phyloP scores from a whole-genome alignment of 2,113 vertebrate genomes.

The Probosciger aterrimus region DNA sequence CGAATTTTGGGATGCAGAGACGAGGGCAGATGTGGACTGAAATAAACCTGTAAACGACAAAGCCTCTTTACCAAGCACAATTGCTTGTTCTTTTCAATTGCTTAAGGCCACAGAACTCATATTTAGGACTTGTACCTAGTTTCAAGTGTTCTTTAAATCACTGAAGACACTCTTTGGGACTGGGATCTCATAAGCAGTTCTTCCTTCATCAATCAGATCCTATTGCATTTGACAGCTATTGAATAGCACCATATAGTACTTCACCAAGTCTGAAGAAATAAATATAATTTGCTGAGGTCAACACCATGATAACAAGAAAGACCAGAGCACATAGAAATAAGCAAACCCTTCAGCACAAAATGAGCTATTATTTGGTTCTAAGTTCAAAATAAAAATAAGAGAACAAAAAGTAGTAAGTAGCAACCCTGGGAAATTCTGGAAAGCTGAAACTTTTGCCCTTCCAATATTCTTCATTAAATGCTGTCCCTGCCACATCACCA shows the following conservation, averaged over 20 bases:
- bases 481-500: not conserved
- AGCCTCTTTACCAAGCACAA: not conserved
- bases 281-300: slow-evolving; percentile 6
- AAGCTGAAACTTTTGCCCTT: not conserved
- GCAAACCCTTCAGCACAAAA: not conserved
- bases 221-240: not conserved
- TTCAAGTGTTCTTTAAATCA: not conserved
- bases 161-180: not conserved
- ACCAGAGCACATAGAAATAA: not conserved
- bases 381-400: not conserved
- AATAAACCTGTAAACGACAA: not conserved
- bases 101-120: not conserved
- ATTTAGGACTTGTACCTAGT: not conserved
- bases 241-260: not conserved
- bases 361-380: not conserved
- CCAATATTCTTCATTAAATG: not conserved
- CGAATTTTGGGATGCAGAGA: not conserved
- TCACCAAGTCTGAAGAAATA: not conserved
- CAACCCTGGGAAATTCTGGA: not conserved
- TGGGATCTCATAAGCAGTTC: not conserved
- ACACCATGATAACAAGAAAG: not conserved
- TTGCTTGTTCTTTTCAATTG: not conserved
- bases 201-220: slow-evolving; percentile 15
- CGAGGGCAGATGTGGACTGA: not conserved
- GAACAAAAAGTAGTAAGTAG: not conserved